Evolutionary conservation across 2,888 invertebrate species (phyloP).

Genomic region (Emmelina monodactyla): DNA sequence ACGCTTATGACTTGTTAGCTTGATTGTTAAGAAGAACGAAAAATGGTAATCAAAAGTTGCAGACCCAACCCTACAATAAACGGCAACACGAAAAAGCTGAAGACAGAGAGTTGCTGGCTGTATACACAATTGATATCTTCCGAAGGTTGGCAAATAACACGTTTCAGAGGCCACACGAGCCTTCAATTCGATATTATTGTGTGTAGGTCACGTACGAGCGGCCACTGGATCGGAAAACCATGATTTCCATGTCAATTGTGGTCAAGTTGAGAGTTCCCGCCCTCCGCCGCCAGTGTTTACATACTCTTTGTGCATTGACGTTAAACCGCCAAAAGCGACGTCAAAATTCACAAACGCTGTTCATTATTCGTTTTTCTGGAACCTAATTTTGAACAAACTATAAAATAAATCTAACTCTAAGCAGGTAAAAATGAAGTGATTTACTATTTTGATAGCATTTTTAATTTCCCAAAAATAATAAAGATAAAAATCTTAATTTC

Average conservation of each 20-base stretch:
- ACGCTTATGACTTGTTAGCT: too few species aligned
- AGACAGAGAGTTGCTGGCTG: slow-evolving; percentile 16
- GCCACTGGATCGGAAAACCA: background rate
- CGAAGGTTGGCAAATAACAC: slow-evolving; percentile 57
- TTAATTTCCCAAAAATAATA: slow-evolving; percentile 8
- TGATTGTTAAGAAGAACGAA: too few species aligned
- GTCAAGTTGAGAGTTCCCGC: background rate
- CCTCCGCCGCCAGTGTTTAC: background rate
- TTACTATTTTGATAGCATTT: slow-evolving; percentile 15
- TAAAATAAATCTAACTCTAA: background rate
- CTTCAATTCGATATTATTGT: slow-evolving; percentile 1
- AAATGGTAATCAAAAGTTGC: too few species aligned
- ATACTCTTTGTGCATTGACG: too few species aligned
- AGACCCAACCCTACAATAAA: too few species aligned
- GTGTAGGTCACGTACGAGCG: slow-evolving; percentile 1
- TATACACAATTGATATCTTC: slow-evolving; percentile 53
- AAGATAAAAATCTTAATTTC: background rate
- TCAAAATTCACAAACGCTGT: too few species aligned
- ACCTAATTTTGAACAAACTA: background rate
- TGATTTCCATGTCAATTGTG: background rate
- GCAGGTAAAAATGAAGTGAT: slow-evolving; percentile 3
- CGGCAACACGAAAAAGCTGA: too few species aligned
- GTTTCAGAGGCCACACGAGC: slow-evolving; percentile 14
- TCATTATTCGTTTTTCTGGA: too few species aligned
- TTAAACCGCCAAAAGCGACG: too few species aligned